phyloP scores from a whole-genome alignment of 2,113 vertebrate genomes.

The Oncorhynchus keta region DNA sequence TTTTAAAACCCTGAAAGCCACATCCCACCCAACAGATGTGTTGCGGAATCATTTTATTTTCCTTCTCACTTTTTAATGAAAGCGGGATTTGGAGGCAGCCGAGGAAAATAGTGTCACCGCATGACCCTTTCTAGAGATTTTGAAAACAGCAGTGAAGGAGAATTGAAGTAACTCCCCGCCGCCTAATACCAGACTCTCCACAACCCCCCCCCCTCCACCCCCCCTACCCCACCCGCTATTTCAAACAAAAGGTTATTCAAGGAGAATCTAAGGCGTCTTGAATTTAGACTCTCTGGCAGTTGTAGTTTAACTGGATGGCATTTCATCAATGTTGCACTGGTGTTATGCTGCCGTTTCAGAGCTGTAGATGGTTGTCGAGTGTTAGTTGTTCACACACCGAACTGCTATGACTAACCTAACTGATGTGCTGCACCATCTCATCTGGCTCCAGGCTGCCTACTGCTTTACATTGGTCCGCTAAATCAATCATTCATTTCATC shows the following conservation, averaged over 20 bases:
- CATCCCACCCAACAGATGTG: constrained; percentile 1
- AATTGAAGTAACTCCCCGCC: constrained; percentile 22
- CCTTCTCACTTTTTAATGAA: constrained; percentile 33
- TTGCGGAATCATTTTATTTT: constrained; percentile 13
- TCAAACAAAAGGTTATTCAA: neutral
- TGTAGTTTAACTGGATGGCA: constrained; percentile 19
- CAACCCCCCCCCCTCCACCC: neutral
- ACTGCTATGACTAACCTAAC: too few relatives aligned
- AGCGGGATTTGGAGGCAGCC: constrained; percentile 20
- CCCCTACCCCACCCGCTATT: neutral
- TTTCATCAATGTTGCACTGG: constrained; percentile 50
- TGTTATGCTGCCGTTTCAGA: neutral
- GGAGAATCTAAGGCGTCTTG: constrained; percentile 9
- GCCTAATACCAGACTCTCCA: constrained; percentile 24
- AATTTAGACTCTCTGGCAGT: constrained; percentile 24
- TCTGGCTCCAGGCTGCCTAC: too few relatives aligned
- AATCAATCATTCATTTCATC: too few relatives aligned
- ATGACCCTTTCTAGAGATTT: constrained; percentile 46
- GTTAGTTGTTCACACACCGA: neutral
- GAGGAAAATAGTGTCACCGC: constrained; percentile 18
- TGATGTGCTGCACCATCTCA: too few relatives aligned
- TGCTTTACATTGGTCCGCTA: too few relatives aligned
- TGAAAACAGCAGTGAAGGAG: constrained; percentile 15
- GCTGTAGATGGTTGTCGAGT: neutral
- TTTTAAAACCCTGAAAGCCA: constrained; percentile 12